Base-by-base conservation (phyloP, 2,113 vertebrate species). In the Prunella himalayana region DNA sequence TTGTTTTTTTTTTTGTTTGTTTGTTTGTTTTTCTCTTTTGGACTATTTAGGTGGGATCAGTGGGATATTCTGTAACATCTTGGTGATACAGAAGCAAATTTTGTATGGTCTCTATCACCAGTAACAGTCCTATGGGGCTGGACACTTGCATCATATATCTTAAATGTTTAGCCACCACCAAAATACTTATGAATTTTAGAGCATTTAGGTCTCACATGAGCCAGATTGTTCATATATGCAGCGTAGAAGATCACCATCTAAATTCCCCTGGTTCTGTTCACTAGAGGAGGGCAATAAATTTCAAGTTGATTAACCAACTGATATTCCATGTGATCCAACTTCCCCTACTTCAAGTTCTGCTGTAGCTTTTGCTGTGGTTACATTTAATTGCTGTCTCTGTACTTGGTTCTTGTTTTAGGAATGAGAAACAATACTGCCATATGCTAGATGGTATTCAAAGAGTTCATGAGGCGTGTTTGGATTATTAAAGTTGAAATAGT, bases 221-320 rank as follows among this genome's bases (percentile, higher is more conserved):
- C 20, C 14, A 44, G 4, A 7, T 49, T 66, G 37, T 7, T 81
- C 17, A 35, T 27, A 49, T 37, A 30, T 53, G n/a, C 50, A 75
- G 7, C 0, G 0, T 7, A 27, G 25, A 61, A 64, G 2, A 30
- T 57, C 15, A 50, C 13, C 2, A 23, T 49, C 8, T 44, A 33
- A 78, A 79, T 71, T 45, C 10, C 23, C 19, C 10, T 3, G 2
- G 8, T 47, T 72, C 49, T 86, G 12, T 35, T 93, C 30, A 11
- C 20, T 42, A 33, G 33, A 90, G 6, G 14, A 61, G 10, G 7
- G 6, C 5, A 84, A 13, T 31, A 57, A 68, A 64, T 15, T 44
- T 57, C 15, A 72, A 33, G 25, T 4, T 73, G 31, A 42, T 78
- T 60, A 54, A 33, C 33, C 54, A 30, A 11, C 76, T 80, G 37